These are phyloP conservation scores for Eremophila alpestris DNA, from an alignment of 2,797 vertebrate species.

Conservation along the genomic window DNA sequence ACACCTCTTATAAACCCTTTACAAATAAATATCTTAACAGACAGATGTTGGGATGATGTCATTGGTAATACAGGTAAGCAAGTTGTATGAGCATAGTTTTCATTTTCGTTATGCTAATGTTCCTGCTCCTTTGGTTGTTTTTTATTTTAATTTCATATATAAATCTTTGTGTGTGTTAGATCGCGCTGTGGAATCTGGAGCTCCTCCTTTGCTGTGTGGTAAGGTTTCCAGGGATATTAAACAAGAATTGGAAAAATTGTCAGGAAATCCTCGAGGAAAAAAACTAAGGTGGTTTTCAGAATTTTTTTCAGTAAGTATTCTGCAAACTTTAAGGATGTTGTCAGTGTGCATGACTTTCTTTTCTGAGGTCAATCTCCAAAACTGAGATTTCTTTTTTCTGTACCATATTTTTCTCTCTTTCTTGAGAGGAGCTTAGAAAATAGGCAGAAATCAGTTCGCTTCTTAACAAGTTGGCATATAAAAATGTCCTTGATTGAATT, in stretches of 20 bases:
- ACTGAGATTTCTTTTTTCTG: background rate
- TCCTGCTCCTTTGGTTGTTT: background rate
- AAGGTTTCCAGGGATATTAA: constrained; percentile 93
- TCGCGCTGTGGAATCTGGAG: constrained; percentile 84
- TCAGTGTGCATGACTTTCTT: background rate
- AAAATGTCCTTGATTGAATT: background rate
- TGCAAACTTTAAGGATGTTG: background rate
- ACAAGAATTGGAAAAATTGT: constrained; percentile 92
- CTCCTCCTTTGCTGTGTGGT: constrained; percentile 89
- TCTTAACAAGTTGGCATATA: background rate
- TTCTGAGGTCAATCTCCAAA: background rate
- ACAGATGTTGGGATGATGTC: constrained; percentile 91
- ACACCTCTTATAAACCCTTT: constrained; percentile 87
- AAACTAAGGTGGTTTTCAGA: constrained; percentile 95
- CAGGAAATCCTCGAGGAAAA: constrained; percentile 78
- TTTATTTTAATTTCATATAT: background rate
- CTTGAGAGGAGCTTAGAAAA: background rate
- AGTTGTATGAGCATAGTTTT: background rate
- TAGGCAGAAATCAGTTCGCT: background rate
- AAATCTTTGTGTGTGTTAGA: constrained; percentile 75
- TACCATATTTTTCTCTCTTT: background rate
- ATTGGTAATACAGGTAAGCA: constrained; percentile 88
- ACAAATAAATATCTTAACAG: constrained; percentile 87
- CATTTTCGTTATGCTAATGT: background rate
- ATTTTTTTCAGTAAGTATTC: constrained; percentile 89